Evolutionary conservation across 2,113 vertebrate genomes (phyloP), one percentile per base, ranked within the genome.

Genomic region (Sakesphorus luctuosus): DNA sequence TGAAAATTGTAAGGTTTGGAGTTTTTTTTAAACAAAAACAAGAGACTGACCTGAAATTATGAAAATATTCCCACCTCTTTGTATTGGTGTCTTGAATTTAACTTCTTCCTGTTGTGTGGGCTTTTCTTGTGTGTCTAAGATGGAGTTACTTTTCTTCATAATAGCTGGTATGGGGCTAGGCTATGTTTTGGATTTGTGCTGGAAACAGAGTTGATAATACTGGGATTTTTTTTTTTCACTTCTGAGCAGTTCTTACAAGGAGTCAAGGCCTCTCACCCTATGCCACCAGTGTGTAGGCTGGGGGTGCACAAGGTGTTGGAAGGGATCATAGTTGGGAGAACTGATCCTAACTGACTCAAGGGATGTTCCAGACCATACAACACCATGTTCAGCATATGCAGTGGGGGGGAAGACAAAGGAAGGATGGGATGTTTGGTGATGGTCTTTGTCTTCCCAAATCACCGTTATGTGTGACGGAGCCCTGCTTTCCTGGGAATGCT

Each of bases 241-340:
- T 10, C 49, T 87, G 49, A 46, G 15, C 19, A 63, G 47, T 29
- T 20, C 24, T 47, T 47, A 31, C n/a, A 40, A 2, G 4, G 24
- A 47, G 13, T n/a, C 10, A 62, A 47, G 16, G 6, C 25, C 58
- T 56, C 49, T 35, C 55, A 18, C 3, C 6, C 19, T 24, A 24
- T 18, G 2, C 2, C 23, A n/a, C 6, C 24, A 71, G 56, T 0
- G 3, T 16, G 9, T 56, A 40, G 12, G 23, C 13, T n/a, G 28
- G n/a, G 13, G 23, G 2, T 40, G 12, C 12, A 71, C 18, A 87
- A 33, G 47, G 56, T 40, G 13, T 17, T 40, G 55, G 24, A 40
- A 63, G 40, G 4, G 28, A 10, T 2, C 24, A 55, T 0, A 1
- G 8, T 16, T 10, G 9, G 29, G 13, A 79, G 6, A 35, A 18